These are phyloP conservation scores for Azemiops feae DNA, from an alignment of 2,113 vertebrate species.

Conservation along the genomic window DNA sequence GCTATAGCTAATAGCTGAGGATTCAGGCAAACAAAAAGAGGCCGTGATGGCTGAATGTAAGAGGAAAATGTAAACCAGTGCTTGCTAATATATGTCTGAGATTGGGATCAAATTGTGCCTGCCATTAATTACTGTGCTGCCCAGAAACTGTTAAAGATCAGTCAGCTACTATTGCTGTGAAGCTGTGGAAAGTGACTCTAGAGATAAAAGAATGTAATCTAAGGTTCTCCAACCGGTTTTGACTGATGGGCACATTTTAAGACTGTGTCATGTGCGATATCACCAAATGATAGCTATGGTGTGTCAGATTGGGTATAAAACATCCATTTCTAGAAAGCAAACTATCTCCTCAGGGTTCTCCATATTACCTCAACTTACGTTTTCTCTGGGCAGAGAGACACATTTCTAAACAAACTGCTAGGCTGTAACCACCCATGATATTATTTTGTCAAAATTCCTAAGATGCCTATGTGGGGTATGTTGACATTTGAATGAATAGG, in stretches of 20 bases:
- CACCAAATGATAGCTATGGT: neutral
- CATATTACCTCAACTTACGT: neutral
- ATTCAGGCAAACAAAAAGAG: neutral
- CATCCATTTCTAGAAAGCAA: neutral
- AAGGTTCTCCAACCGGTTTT: neutral
- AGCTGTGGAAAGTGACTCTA: neutral
- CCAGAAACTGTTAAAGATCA: neutral
- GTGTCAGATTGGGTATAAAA: neutral
- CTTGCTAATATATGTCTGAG: neutral
- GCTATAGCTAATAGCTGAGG: neutral
- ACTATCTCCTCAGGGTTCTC: neutral
- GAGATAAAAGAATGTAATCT: neutral
- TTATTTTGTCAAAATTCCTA: neutral
- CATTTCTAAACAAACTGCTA: neutral
- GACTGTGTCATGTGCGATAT: neutral
- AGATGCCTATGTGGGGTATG: neutral
- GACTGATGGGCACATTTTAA: neutral
- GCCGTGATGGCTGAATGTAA: neutral
- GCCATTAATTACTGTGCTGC: neutral
- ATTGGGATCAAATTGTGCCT: neutral
- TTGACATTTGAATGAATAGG: neutral
- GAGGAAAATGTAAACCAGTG: neutral
- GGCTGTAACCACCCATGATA: neutral
- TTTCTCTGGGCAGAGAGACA: neutral
- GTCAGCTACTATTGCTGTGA: neutral